These are phyloP conservation scores for Catalaphyllia jardinei DNA, from an alignment of 64 coral and sea anemone species.

Conservation along the genomic window DNA sequence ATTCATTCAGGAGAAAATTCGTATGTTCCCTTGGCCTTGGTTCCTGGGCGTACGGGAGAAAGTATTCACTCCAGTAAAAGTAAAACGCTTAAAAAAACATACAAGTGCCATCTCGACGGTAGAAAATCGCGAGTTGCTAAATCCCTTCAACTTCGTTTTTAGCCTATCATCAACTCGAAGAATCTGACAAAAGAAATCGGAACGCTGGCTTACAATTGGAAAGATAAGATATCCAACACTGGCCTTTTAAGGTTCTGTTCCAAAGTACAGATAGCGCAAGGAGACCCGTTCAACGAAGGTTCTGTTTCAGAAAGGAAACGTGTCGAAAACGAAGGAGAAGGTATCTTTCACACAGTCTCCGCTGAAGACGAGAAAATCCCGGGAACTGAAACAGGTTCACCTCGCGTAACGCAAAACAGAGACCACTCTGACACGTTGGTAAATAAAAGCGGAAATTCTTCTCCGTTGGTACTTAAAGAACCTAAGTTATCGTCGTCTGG, in stretches of 20 bases:
- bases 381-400: background rate
- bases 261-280: background rate
- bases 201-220: slow-evolving; percentile 48
- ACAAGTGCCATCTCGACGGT: too few relatives aligned
- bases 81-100: too few relatives aligned
- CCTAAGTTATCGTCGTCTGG: background rate
- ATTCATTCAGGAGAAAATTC: too few relatives aligned
- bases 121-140: background rate
- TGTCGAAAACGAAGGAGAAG: background rate
- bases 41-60: too few relatives aligned
- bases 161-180: slow-evolving; percentile 66
- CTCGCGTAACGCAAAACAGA: background rate
- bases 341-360: background rate
- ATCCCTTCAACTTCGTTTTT: background rate
- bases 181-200: slow-evolving; percentile 64
- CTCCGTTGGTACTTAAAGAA: background rate
- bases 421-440: background rate
- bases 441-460: background rate
- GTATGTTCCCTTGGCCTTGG: too few relatives aligned
- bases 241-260: slow-evolving; percentile 56
- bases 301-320: background rate
- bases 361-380: background rate
- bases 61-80: too few relatives aligned
- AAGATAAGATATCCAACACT: slow-evolving; percentile 32
- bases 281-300: background rate